Evolutionary conservation across 2,888 invertebrate genomes (phyloP).

Genomic region (Temnothorax unifasciatus): DNA sequence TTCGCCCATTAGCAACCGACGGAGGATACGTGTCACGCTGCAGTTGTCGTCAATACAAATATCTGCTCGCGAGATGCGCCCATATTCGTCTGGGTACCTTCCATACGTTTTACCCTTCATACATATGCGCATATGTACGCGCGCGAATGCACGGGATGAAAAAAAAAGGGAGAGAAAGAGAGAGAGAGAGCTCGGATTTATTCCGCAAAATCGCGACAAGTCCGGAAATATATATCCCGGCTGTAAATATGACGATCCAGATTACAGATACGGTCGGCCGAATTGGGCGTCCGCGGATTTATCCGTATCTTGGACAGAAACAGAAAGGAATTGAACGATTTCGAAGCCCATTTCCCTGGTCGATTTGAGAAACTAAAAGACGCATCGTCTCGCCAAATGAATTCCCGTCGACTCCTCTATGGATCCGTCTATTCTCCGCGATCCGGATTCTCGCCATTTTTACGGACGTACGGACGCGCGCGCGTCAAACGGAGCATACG

Average conservation of each 20-base stretch:
- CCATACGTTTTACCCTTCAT: conserved; percentile 5
- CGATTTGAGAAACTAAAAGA: conserved; percentile 13
- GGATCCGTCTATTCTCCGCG: not conserved
- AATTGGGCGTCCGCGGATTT: conserved; percentile 9
- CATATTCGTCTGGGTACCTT: conserved; percentile 52
- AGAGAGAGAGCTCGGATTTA: conserved; percentile 43
- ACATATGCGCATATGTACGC: conserved; percentile 31
- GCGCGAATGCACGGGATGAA: conserved; percentile 8
- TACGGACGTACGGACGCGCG: not conserved
- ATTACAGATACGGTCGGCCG: conserved; percentile 22
- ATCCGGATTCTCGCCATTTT: conserved; percentile 11
- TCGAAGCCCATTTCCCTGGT: not conserved
- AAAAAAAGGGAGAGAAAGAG: conserved; percentile 31
- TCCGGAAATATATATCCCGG: conserved; percentile 19
- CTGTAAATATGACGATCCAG: conserved; percentile 40
- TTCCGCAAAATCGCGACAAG: conserved; percentile 45
- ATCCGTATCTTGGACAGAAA: conserved; percentile 8
- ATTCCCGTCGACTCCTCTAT: conserved; percentile 22
- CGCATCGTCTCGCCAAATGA: not conserved
- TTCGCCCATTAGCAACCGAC: conserved; percentile 73
- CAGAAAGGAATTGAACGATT: not conserved
- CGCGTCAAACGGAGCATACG: conserved; percentile 7
- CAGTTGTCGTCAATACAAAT: conserved; percentile 75
- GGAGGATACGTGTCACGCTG: conserved; percentile 68
- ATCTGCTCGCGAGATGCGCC: conserved; percentile 66